Base-by-base conservation (phyloP, 2,113 vertebrate species). In the Gymnogyps californianus region DNA sequence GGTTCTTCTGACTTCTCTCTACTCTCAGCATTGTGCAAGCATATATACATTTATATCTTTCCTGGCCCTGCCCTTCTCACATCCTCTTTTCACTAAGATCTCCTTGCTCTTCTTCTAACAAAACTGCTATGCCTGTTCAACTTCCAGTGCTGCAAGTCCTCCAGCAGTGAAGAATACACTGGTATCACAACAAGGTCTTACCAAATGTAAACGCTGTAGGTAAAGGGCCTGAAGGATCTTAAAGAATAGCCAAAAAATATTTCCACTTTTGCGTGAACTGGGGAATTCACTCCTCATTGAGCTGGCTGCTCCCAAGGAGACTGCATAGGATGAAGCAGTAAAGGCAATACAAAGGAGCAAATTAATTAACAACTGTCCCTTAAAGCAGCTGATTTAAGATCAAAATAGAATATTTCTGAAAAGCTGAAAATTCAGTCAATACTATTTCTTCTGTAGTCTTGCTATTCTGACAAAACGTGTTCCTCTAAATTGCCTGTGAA, bases 21-120 rank as follows among this genome's bases (percentile, higher is more conserved):
- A 15, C 14, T 69, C 29, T 78, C 71, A 86, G 61, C 40, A 65
- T 76, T 96, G 70, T 84, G 93, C 74, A 94, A 92, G 24, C 69
- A 83, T 9, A 47, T 6, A 46, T 4, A 38, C 16, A 52, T 47
- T 90, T 71, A 42, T 14, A 40, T 42, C 44, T 82, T 34, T 47
- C 25, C 29, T 22, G 42, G 67, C 84, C 72, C 49, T 90, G 76
- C 76, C 89, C 54, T 82, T 52, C 85, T 94, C 80, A 92, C 65
- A 87, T 90, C 79, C 94, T 94, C 90, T 97, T 96, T 95, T 78
- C 74, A 78, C 34, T 26, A 54, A 78, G 26, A 65, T 29, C 36
- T 61, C 31, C 16, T 38, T 54, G 32, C 55, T 76, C 16, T 61
- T 91, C 55, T 91, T 76, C 7, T 55, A 86, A 62, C 12, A 88